Evolutionary conservation across 2,797 vertebrate species (phyloP), one percentile per base, ranked within the genome.

Genomic region (Anomalospiza imberbis): DNA sequence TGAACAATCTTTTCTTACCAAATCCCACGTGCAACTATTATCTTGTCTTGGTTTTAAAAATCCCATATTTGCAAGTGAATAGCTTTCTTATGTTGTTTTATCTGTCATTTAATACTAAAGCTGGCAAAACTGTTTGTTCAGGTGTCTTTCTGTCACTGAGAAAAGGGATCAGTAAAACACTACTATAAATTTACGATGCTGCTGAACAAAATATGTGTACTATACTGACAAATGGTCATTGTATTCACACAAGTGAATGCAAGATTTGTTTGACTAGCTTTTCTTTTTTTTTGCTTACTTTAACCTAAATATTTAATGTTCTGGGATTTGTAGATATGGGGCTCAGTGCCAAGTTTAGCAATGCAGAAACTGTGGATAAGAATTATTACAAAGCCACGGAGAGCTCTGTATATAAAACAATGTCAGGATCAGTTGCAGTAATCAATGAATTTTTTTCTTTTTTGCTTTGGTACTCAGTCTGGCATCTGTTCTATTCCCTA

Each of bases 301-400:
- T 91, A 94, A 85, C 60, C 62, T 97, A 97, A 97, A 97, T 97
- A 96, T 97, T 97, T 96, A 95, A 95, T 75, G 65, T 88, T 85
- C 54, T 89, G 93, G 79, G 82, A 83, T 96, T 89, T 92, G 70
- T 85, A 93, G 85, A 50, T 84, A 85, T 60, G 67, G 32, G 67
- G 70, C 92, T 90, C 42, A 61, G 34, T 25, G 94, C 91, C 95
- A 97, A 47, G 45, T 93, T 53, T 87, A 71, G 68, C 68, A 95
- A 89, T 75, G 54, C 26, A 65, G 55, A 57, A 93, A 92, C 61
- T 44, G 31, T 92, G 94, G 91, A 88, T 78, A 90, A 48, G 58
- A 90, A 54, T 66, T 91, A 63, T 70, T 91, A 70, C n/a, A 81
- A 91, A 95, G 62, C 31, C 42, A 60, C 32, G 32, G 66, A 86